Evolutionary conservation across 2,797 vertebrate species (phyloP).

Genomic region (Peromyscus melanophrys): DNA sequence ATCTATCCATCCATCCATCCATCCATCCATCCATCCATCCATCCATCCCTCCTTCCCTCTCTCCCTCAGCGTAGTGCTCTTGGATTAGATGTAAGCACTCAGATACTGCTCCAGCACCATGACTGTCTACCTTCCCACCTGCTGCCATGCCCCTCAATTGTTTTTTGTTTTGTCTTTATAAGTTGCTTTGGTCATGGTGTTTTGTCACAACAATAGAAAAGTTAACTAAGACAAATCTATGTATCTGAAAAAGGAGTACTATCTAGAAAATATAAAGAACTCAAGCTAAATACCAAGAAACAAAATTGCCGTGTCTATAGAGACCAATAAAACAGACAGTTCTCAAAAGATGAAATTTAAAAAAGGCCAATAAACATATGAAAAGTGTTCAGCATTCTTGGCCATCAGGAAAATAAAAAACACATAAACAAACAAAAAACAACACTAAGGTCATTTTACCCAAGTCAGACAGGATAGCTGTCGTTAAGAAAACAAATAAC

Average conservation of each 20-base stretch:
- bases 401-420: not conserved
- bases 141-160: not conserved
- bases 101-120: not conserved
- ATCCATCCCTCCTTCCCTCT: not conserved
- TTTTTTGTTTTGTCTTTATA: not conserved
- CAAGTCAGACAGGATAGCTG: not conserved
- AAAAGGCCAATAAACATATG: not conserved
- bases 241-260: not conserved
- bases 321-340: not conserved
- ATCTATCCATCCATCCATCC: not conserved
- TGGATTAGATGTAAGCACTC: not conserved
- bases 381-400: not conserved
- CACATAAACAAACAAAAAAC: not conserved
- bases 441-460: not conserved
- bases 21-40: not conserved
- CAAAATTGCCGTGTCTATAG: not conserved
- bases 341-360: not conserved
- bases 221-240: not conserved
- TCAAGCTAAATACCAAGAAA: not conserved
- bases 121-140: not conserved
- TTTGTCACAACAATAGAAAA: not conserved
- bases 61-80: not conserved
- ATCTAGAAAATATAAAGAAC: not conserved
- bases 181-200: not conserved
- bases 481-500: not conserved